Evolutionary conservation across 2,113 vertebrate species (phyloP).

Genomic region (Aphyosemion australe): DNA sequence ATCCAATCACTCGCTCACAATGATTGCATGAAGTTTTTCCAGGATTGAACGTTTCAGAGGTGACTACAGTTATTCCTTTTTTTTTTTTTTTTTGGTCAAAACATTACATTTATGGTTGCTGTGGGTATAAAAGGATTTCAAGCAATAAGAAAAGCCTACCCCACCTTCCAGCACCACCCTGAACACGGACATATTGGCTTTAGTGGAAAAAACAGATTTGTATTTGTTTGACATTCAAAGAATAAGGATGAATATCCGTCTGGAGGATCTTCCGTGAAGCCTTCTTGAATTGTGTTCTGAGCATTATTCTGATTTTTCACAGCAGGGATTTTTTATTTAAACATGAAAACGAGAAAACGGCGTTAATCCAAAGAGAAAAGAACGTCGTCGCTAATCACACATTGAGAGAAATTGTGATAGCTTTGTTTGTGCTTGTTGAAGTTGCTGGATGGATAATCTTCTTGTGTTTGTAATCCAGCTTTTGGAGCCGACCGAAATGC

Average conservation of each 20-base stretch:
- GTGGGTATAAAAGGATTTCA: too few species aligned
- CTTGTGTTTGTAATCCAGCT: conserved; percentile 68
- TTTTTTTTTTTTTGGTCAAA: too few species aligned
- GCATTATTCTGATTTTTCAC: conserved; percentile 28
- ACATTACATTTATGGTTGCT: too few species aligned
- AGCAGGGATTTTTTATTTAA: conserved; percentile 41
- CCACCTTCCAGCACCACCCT: conserved; percentile 15
- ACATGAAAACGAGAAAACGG: conserved; percentile 32
- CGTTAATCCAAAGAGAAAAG: conserved; percentile 25
- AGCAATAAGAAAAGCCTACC: too few species aligned
- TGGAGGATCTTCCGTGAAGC: conserved; percentile 33
- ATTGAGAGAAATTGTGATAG: conserved; percentile 49
- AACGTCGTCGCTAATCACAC: conserved; percentile 31
- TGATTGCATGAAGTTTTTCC: too few species aligned
- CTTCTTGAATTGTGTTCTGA: conserved; percentile 20
- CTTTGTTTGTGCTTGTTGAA: conserved; percentile 48
- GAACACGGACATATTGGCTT: background rate
- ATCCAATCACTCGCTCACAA: too few species aligned
- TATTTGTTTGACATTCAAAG: background rate
- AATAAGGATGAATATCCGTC: conserved; percentile 35
- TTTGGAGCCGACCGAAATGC: conserved; percentile 57
- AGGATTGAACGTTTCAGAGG: too few species aligned
- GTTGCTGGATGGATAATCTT: conserved; percentile 57
- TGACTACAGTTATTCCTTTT: too few species aligned
- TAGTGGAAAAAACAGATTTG: conserved; percentile 14